phyloP scores from a whole-genome alignment of 1,140 invertebrate species.

The Zaprionus gabonicus region DNA sequence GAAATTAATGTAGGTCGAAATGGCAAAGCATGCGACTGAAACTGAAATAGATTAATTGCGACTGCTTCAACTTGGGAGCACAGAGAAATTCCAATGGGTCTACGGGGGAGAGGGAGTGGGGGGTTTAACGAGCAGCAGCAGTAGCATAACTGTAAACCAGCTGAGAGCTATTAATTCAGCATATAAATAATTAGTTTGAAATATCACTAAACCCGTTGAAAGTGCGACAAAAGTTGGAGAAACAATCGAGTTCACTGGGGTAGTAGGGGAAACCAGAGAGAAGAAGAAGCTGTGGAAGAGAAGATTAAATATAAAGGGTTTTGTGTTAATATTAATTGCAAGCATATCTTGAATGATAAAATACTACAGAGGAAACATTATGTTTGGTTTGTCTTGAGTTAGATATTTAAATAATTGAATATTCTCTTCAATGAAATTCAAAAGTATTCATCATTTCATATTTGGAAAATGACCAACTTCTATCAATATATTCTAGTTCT shows the following conservation, averaged over 20 bases:
- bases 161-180: slow-evolving; percentile 49
- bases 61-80: slow-evolving; percentile 47
- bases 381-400: no score
- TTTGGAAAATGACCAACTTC: no score
- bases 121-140: neutral
- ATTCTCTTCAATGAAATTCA: no score
- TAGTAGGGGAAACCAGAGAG: neutral
- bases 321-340: no score
- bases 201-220: slow-evolving; percentile 28
- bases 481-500: no score
- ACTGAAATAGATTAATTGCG: slow-evolving; percentile 80
- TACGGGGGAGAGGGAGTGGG: no score
- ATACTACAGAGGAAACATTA: no score
- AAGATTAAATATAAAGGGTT: neutral
- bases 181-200: slow-evolving; percentile 45
- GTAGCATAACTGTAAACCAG: slow-evolving; percentile 25
- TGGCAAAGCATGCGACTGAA: slow-evolving; percentile 68
- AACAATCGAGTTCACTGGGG: neutral
- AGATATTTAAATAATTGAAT: no score
- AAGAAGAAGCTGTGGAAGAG: neutral
- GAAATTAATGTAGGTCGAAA: slow-evolving; percentile 82
- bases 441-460: no score
- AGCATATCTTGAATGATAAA: no score
- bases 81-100: neutral
- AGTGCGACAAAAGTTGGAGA: neutral